Conservation (phyloP, 2,888 invertebrate species). For the Pimpla rufipes region DNA sequence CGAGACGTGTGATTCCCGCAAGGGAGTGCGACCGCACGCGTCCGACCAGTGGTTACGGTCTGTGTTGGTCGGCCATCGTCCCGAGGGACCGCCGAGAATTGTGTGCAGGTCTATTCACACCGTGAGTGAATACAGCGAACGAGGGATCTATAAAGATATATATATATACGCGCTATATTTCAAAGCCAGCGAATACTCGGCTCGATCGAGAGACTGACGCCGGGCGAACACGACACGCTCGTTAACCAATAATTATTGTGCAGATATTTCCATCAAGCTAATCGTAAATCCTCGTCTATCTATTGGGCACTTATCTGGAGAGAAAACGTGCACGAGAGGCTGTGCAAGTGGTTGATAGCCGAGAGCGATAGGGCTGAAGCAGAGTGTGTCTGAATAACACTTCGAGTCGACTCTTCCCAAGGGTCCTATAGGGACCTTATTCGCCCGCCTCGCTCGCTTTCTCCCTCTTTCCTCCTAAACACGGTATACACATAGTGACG, state of each 20-base stretch:
- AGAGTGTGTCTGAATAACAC: conserved; percentile 55
- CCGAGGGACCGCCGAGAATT: conserved; percentile 49
- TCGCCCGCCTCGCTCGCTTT: background rate
- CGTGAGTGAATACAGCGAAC: conserved; percentile 10
- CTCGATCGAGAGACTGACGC: conserved; percentile 11
- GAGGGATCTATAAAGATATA: conserved; percentile 22
- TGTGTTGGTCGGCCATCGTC: conserved; percentile 58
- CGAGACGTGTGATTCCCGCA: conserved; percentile 54
- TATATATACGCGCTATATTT: background rate
- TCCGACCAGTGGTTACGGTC: conserved; percentile 57
- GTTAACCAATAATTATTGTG: conserved; percentile 50
- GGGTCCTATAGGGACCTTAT: conserved; percentile 25
- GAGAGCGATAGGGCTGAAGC: conserved; percentile 48
- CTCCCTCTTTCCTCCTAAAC: conserved; percentile 19
- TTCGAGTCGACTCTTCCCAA: conserved; percentile 32
- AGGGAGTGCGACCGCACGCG: conserved; percentile 19
- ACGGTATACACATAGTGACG: conserved; percentile 6
- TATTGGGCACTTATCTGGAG: conserved; percentile 32
- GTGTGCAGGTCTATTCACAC: conserved; percentile 36
- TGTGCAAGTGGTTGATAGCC: conserved; percentile 22
- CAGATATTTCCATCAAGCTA: background rate
- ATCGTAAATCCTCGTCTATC: background rate
- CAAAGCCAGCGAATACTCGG: conserved; percentile 6
- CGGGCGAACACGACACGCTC: conserved; percentile 14
- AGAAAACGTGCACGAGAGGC: conserved; percentile 5